Evolutionary conservation across 2,888 invertebrate genomes (phyloP), one percentile per base, ranked within the genome.

Genomic region (Bellardia pandia): DNA sequence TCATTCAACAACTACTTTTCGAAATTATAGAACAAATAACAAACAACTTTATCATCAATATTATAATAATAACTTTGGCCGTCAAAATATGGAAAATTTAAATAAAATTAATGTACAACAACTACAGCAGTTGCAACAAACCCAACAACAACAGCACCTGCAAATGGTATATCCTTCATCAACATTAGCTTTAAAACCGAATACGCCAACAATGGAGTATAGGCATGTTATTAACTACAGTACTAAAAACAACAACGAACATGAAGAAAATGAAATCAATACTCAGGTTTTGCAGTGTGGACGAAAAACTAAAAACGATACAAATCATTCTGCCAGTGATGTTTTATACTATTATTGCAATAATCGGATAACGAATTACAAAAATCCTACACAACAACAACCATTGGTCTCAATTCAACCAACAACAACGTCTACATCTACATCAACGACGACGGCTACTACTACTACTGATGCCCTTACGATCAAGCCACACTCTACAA

Each of bases 301-400:
- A 0, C 23, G 77, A n/a, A 81, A 81, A 75, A 14, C 62, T 1
- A 42, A 13, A 23, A 68, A 81, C 11, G 81, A 81, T 48, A 23
- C 64, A 11, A 62, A 30, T 60, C 75, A 69, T 48, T 75, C 53
- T 33, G 77, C 45, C 4, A 85, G 68, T 8, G 75, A 77, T 85
- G 37, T 80, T 53, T 56, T 75, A 30, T 85, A 80, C 37, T 85
- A 87, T 71, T 85, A 77, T 69, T 87, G 87, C 30, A 82, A 85
- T 51, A 78, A 80, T 75, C 79, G 85, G 3, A 78, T 87, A 68
- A 69, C 77, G 53, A 71, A 85, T 40, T 74, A 69, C 69, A 77
- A 81, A 78, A 78, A 87, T 71, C 80, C 84, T 8, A 62, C 64
- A 23, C 77, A 68, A 16, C 62, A 68, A 64, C 60, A 69, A 23